A percentile compares a stretch with the other conserved stretches of the same genome.
phyloP scores from a whole-genome alignment of 2,888 invertebrate genomes.

The Chesias legatella region DNA sequence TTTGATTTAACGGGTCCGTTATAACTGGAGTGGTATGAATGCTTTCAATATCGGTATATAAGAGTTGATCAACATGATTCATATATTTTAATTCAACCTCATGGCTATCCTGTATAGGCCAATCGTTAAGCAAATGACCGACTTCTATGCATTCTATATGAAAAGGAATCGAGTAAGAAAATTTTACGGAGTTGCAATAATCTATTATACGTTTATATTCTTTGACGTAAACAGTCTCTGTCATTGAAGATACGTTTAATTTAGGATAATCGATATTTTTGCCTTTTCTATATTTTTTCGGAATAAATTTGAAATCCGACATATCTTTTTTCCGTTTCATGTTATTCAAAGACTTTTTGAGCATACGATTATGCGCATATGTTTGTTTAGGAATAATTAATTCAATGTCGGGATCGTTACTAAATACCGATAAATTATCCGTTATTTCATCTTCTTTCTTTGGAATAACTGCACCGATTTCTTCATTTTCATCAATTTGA shows the following conservation, averaged over 20 bases:
- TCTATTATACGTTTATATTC: conserved; percentile 55
- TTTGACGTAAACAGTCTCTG: conserved; percentile 46
- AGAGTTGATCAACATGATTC: conserved; percentile 29
- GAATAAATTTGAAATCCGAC: conserved; percentile 35
- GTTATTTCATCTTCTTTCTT: background rate
- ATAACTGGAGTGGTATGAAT: conserved; percentile 5
- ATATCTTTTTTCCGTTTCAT: conserved; percentile 56
- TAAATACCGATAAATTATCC: background rate
- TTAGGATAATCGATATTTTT: conserved; percentile 65
- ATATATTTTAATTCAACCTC: conserved; percentile 17
- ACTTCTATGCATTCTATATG: conserved; percentile 60
- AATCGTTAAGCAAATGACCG: conserved; percentile 40
- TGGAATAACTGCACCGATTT: background rate
- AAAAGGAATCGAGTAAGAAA: conserved; percentile 62
- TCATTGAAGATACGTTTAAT: conserved; percentile 35
- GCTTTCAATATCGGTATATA: conserved; percentile 43
- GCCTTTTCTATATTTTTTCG: conserved; percentile 53
- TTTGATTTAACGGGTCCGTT: conserved; percentile 44
- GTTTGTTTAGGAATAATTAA: conserved; percentile 4
- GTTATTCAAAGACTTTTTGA: conserved; percentile 35
- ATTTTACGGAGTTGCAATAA: conserved; percentile 60
- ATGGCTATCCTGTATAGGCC: conserved; percentile 49
- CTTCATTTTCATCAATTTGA: background rate
- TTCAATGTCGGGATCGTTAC: background rate
- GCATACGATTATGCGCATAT: background rate